Evolutionary conservation across 1,140 invertebrate genomes (phyloP).

Genomic region (Nasonia vitripennis): DNA sequence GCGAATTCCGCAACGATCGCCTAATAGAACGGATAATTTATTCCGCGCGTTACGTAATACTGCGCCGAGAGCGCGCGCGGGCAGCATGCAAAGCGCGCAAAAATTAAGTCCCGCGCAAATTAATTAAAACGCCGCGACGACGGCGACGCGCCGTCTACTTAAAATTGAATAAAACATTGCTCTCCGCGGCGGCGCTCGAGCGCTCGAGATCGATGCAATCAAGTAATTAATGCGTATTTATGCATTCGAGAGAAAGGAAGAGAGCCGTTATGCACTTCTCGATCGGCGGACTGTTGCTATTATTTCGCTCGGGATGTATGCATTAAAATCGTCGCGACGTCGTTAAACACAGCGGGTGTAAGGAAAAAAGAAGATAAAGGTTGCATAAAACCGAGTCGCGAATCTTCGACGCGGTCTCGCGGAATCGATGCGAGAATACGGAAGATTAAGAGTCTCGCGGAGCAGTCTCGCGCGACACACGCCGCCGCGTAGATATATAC

Average conservation of each 20-base stretch:
- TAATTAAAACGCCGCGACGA: conserved; percentile 25
- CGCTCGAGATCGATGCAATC: conserved; percentile 35
- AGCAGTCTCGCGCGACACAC: not conserved
- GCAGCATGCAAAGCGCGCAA: conserved; percentile 20
- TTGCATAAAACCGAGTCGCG: not conserved
- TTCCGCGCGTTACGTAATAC: conserved; percentile 14
- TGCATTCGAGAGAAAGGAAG: not conserved
- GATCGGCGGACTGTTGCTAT: not conserved
- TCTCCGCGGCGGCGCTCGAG: not conserved
- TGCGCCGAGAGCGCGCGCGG: not conserved
- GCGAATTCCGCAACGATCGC: conserved; percentile 15
- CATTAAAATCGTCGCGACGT: not conserved
- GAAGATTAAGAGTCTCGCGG: not conserved
- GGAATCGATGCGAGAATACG: not conserved
- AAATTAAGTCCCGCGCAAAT: conserved; percentile 37
- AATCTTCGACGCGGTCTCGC: not conserved
- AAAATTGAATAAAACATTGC: conserved; percentile 47
- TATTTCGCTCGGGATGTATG: not conserved
- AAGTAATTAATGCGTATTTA: conserved; percentile 43
- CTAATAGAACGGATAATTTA: conserved; percentile 44
- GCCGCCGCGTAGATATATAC: not conserved
- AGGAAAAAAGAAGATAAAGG: no score
- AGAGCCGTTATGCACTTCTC: not conserved
- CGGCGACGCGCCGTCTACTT: not conserved
- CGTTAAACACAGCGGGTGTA: not conserved